Percentiles rank a stretch among this genome's conserved stretches.
These are phyloP conservation scores for Meta bourneti DNA, from an alignment of 2,888 invertebrate genomes.

Conservation along the genomic window DNA sequence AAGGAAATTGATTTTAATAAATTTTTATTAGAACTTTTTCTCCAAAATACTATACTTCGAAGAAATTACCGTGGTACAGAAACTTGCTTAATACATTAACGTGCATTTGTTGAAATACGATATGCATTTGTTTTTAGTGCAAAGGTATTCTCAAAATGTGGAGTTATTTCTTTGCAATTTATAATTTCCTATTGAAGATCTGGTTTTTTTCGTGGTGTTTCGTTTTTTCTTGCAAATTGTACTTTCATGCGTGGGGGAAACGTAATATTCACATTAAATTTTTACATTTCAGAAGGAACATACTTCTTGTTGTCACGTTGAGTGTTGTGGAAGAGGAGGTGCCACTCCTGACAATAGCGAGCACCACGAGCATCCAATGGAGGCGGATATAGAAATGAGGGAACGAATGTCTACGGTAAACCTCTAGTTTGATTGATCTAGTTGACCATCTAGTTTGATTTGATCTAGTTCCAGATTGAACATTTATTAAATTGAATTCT, in stretches of 20 bases:
- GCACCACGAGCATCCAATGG: conserved; percentile 29
- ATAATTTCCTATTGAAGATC: no score
- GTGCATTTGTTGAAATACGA: no score
- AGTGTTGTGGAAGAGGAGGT: conserved; percentile 74
- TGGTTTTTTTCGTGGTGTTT: neutral
- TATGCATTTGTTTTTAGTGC: no score
- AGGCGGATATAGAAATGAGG: conserved; percentile 48
- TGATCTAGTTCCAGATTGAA: neutral
- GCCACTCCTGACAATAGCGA: conserved; percentile 63
- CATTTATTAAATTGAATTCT: no score
- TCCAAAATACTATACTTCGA: no score
- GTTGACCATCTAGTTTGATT: neutral
- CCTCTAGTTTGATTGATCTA: no score
- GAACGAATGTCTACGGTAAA: conserved; percentile 34
- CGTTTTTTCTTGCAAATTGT: neutral
- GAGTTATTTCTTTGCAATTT: no score
- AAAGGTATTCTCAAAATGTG: no score
- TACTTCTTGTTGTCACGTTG: conserved; percentile 75
- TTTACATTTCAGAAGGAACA: conserved; percentile 54
- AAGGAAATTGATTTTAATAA: no score
- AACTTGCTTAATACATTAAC: no score
- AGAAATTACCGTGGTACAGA: no score
- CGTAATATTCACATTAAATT: neutral
- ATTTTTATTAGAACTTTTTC: no score
- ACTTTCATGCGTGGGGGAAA: neutral